These are phyloP conservation scores for Euwallacea fornicatus DNA, from an alignment of 1,140 invertebrate species.

Conservation along the genomic window DNA sequence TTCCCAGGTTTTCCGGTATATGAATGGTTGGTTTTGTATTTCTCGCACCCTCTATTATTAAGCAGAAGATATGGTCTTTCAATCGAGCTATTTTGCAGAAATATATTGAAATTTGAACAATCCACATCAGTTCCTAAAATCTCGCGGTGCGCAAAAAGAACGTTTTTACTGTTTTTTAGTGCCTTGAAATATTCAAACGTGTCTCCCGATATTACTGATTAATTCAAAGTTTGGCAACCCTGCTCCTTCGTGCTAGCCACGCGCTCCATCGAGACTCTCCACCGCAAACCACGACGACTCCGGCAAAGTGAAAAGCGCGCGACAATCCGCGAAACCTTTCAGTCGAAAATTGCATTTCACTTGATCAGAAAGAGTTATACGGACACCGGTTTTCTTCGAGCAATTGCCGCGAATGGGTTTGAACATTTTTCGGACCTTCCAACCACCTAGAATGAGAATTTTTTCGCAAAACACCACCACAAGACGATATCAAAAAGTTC, in stretches of 20 bases:
- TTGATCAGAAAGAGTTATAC: constrained; percentile 5
- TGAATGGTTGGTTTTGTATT: too few relatives aligned
- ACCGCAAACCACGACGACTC: constrained; percentile 3
- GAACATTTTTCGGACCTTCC: neutral
- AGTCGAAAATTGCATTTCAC: constrained; percentile 21
- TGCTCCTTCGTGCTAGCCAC: constrained; percentile 4
- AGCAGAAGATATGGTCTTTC: too few relatives aligned
- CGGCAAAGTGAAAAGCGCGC: constrained; percentile 17
- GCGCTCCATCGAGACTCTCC: neutral
- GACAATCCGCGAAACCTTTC: constrained; percentile 11
- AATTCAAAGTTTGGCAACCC: constrained; percentile 3
- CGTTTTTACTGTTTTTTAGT: too few relatives aligned
- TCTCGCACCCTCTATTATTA: too few relatives aligned
- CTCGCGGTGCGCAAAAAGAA: too few relatives aligned
- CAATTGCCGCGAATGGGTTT: constrained; percentile 21
- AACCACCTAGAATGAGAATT: constrained; percentile 16
- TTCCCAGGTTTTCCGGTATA: too few relatives aligned
- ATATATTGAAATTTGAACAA: too few relatives aligned
- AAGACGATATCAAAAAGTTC: constrained; percentile 4
- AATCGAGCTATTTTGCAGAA: too few relatives aligned
- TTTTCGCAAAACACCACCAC: constrained; percentile 5
- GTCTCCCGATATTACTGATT: too few relatives aligned
- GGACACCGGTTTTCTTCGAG: neutral
- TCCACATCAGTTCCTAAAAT: too few relatives aligned
- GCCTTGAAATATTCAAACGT: too few relatives aligned